Evolutionary conservation across 2,888 invertebrate genomes (phyloP), one percentile per base, ranked within the genome.

Genomic region (Leptopilina syphax): DNA sequence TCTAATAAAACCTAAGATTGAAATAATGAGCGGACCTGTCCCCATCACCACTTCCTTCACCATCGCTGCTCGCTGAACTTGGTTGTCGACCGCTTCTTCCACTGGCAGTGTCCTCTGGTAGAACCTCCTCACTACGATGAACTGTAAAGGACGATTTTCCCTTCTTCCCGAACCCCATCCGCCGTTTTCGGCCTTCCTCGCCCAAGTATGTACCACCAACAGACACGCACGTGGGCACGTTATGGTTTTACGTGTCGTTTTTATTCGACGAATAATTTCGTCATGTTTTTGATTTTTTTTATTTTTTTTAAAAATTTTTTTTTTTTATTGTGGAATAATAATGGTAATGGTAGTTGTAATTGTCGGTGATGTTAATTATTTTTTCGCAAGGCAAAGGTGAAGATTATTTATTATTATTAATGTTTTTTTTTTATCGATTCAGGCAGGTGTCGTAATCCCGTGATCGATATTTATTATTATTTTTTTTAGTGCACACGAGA

Each of bases 51-150:
- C 95, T 95, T 89, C 95, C 95, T 92, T 96, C 96, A 93, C 97
- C 97, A 93, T 98, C 98, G 93, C 97, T 97, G 92, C 98, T 98
- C 90, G 97, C 97, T 90, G 97, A 97, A 90, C 97, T 97, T 91
- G 97, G 96, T 91, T 97, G 96, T 91, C 93, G 92, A 88, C 94
- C 94, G 89, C 94, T 90, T 76, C 90, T 88, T 79, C 90, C 89
- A 83, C 91, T 87, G 80, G 88, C 85, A 84, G 90, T 88, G 93
- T 97, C 97, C 89, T 97, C 96, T 86, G 98, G 98, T 90, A 96
- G 95, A 91, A 99, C 97, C 93, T 99, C 99, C 94, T 99, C 99
- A 93, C 98, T 98, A 93, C 99, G 96, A 94, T 98, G 98, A 92
- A 99, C 97, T 93, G 98, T 98, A 94, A 98, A 97, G 92, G 98